phyloP scores from a whole-genome alignment of 2,113 vertebrate genomes.

The Clarias magur region DNA sequence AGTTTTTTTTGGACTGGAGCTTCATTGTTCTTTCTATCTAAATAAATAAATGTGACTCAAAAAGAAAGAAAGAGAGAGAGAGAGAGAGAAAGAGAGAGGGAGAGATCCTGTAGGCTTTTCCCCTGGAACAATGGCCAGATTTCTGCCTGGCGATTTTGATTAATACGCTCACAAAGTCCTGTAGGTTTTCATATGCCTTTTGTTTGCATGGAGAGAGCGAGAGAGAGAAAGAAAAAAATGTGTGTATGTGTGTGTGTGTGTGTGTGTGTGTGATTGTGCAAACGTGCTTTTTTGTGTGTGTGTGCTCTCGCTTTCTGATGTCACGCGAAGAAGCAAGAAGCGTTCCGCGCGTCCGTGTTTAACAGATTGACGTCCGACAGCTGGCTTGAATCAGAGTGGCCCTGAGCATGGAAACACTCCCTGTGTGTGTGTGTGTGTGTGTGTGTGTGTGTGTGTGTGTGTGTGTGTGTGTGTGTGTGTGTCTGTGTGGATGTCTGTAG shows the following conservation, averaged over 20 bases:
- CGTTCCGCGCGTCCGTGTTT: constrained; percentile 31
- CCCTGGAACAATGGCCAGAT: constrained; percentile 53
- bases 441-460: no score
- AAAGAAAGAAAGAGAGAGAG: background rate
- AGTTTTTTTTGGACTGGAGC: constrained; percentile 25
- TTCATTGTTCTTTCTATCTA: constrained; percentile 45
- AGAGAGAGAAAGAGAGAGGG: constrained; percentile 17
- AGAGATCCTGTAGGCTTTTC: constrained; percentile 36
- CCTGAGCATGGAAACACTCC: constrained; percentile 24
- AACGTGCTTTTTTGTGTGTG: background rate
- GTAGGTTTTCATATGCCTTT: constrained; percentile 50
- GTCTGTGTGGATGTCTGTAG: background rate
- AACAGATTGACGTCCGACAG: constrained; percentile 48
- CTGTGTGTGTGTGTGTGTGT: background rate
- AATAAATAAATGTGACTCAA: constrained; percentile 46
- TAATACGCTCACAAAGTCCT: constrained; percentile 54
- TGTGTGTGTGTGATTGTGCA: background rate
- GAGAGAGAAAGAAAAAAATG: background rate
- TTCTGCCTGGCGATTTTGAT: constrained; percentile 54
- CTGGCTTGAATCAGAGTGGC: constrained; percentile 44
- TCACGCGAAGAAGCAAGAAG: constrained; percentile 24
- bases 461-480: constrained; percentile 6
- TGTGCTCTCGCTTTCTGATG: constrained; percentile 14
- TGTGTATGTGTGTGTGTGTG: no score
- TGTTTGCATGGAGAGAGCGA: constrained; percentile 22